Conservation (phyloP, 2,113 vertebrate genomes). For the Toxotes jaculatrix region DNA sequence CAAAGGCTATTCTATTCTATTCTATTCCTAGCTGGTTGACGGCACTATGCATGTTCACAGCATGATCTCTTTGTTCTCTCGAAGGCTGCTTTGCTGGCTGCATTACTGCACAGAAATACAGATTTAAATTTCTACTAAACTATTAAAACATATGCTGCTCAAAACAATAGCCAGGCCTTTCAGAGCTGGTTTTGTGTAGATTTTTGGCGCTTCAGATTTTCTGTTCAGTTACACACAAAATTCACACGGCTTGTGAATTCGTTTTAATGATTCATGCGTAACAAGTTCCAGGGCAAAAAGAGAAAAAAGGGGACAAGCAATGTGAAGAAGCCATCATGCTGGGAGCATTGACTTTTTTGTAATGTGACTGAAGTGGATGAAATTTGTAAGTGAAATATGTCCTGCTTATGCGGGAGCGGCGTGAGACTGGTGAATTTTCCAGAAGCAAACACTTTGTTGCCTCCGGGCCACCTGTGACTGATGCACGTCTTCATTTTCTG, state of each 20-base stretch:
- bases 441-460: neutral
- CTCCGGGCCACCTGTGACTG: neutral
- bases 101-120: slow-evolving; percentile 26
- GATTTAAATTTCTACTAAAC: slow-evolving; percentile 18
- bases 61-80: slow-evolving; percentile 31
- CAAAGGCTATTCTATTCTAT: too few relatives aligned
- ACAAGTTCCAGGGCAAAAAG: neutral
- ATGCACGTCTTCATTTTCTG: slow-evolving; percentile 14
- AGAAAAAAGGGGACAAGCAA: neutral
- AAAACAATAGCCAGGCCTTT: slow-evolving; percentile 24
- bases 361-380: slow-evolving; percentile 18
- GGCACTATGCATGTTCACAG: slow-evolving; percentile 5
- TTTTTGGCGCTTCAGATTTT: neutral
- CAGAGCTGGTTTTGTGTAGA: slow-evolving; percentile 17
- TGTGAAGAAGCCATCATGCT: neutral
- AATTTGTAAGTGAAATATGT: slow-evolving; percentile 31
- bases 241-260: slow-evolving; percentile 1
- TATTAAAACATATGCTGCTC: slow-evolving; percentile 10
- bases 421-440: slow-evolving; percentile 15
- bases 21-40: slow-evolving; percentile 19
- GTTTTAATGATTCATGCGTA: slow-evolving; percentile 9
- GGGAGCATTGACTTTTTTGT: slow-evolving; percentile 18
- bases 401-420: slow-evolving; percentile 4
- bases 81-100: slow-evolving; percentile 14
- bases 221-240: neutral